phyloP scores from a whole-genome alignment of 2,888 invertebrate genomes.

The Caenorhabditis sinica region DNA sequence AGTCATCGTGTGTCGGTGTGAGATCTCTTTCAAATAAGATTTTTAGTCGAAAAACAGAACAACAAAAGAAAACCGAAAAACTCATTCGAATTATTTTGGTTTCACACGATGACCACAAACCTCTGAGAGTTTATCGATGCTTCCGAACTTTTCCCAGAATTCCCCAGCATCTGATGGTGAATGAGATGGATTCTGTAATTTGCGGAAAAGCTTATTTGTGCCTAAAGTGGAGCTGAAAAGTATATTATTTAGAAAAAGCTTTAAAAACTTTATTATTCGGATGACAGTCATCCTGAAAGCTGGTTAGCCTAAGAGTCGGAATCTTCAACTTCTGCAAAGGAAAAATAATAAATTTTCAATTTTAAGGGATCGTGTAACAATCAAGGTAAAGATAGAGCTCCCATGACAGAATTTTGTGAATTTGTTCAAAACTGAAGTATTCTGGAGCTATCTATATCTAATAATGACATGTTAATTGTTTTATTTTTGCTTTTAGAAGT shows the following conservation, averaged over 20 bases:
- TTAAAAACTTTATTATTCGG: too few relatives aligned
- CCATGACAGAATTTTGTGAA: too few relatives aligned
- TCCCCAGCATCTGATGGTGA: conserved; percentile 15
- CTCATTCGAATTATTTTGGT: conserved; percentile 1
- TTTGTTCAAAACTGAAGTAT: too few relatives aligned
- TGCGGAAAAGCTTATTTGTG: not conserved
- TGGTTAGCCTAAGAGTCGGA: too few relatives aligned
- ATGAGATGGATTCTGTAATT: conserved; percentile 6
- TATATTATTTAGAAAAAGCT: not conserved
- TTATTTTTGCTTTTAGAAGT: too few relatives aligned
- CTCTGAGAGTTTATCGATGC: conserved; percentile 35
- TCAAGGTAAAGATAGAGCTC: too few relatives aligned
- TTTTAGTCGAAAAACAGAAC: conserved; percentile 2
- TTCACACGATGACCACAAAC: conserved; percentile 31
- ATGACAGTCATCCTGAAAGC: too few relatives aligned
- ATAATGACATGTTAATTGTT: too few relatives aligned
- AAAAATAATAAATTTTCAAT: too few relatives aligned
- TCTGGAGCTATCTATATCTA: too few relatives aligned
- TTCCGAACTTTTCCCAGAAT: conserved; percentile 33
- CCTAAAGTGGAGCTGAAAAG: not conserved
- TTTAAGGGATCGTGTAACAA: too few relatives aligned
- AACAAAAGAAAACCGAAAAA: not conserved
- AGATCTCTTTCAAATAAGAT: not conserved
- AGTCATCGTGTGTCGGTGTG: conserved; percentile 25
- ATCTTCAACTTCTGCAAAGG: too few relatives aligned